These are phyloP conservation scores for Neelides sp. DNA, from an alignment of 1,140 invertebrate genomes.

Conservation along the genomic window DNA sequence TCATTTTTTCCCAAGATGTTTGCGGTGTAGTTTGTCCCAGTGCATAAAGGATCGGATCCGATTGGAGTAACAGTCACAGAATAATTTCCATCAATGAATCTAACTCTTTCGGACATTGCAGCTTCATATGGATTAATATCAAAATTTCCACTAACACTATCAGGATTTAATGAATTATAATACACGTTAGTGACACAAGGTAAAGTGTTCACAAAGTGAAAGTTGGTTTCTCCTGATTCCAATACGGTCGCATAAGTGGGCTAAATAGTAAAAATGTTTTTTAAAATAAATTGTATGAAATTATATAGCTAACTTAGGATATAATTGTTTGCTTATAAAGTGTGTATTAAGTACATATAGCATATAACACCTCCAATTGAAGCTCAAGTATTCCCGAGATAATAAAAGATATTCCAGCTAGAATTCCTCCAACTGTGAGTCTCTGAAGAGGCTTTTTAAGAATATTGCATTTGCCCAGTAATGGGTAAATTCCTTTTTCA, in stretches of 20 bases:
- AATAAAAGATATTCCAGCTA: slow-evolving; percentile 73
- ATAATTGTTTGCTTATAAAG: no score
- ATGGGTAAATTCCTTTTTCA: slow-evolving; percentile 46
- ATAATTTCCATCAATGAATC: no score
- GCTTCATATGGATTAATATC: slow-evolving; percentile 1
- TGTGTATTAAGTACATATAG: no score
- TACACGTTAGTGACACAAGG: slow-evolving; percentile 13
- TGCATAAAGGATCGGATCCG: no score
- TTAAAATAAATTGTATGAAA: background rate
- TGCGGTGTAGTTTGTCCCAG: no score
- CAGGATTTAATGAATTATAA: no score
- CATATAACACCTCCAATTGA: slow-evolving; percentile 55
- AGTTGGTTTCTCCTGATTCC: slow-evolving; percentile 43
- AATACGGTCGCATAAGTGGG: slow-evolving; percentile 53
- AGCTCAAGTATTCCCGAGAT: slow-evolving; percentile 73
- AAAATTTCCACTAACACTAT: no score
- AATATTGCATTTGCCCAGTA: slow-evolving; percentile 34
- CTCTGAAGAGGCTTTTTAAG: slow-evolving; percentile 57
- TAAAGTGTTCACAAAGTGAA: slow-evolving; percentile 55
- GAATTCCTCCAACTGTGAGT: slow-evolving; percentile 59
- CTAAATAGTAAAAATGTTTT: slow-evolving; percentile 37
- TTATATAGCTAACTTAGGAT: no score
- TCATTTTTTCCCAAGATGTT: no score
- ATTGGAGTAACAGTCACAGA: no score
- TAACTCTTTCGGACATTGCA: background rate